Evolutionary conservation across 2,888 invertebrate genomes (phyloP).

Genomic region (Exephanes ischioxanthus): DNA sequence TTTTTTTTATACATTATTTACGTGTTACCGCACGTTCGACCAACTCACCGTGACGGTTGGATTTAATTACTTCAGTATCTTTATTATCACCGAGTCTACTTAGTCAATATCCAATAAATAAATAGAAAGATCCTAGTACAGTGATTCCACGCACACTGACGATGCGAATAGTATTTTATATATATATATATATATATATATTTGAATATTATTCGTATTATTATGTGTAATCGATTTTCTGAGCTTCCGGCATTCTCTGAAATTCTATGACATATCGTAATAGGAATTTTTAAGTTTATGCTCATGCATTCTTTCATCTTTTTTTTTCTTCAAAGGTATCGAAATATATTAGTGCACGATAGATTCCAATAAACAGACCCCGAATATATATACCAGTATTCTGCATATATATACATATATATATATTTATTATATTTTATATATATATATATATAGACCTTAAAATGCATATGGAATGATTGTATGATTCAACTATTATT

Average conservation of each 20-base stretch:
- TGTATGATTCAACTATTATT: conserved; percentile 55
- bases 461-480: conserved; percentile 80
- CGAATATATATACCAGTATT: conserved; percentile 14
- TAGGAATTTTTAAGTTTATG: conserved; percentile 32
- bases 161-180: conserved; percentile 3
- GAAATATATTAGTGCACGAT: conserved; percentile 52
- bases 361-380: conserved; percentile 22
- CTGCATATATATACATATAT: neutral
- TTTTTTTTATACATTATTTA: conserved; percentile 43
- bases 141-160: conserved; percentile 31
- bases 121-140: conserved; percentile 59
- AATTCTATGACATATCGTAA: conserved; percentile 35
- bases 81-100: conserved; percentile 60
- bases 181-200: neutral
- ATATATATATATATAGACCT: conserved; percentile 55
- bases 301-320: conserved; percentile 28
- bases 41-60: conserved; percentile 28
- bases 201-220: conserved; percentile 64
- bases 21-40: conserved; percentile 22
- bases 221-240: conserved; percentile 61
- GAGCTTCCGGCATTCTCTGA: conserved; percentile 30
- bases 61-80: conserved; percentile 69
- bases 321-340: conserved; percentile 46
- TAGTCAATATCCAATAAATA: conserved; percentile 64
- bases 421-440: conserved; percentile 21